phyloP scores from a whole-genome alignment of 2,113 vertebrate species.

The Origma solitaria region DNA sequence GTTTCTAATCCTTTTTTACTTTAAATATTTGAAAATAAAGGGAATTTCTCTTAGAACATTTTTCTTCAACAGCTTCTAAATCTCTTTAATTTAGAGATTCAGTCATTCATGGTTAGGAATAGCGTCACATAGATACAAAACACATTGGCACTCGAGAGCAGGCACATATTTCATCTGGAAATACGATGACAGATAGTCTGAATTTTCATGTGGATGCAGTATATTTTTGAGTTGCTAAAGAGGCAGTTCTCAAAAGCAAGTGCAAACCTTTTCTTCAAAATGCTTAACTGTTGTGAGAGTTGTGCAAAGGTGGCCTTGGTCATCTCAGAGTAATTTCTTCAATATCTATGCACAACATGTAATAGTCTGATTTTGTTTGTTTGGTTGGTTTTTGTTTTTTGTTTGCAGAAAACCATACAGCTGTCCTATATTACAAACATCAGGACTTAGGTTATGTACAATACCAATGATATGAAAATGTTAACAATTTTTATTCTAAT shows the following conservation, averaged over 20 bases:
- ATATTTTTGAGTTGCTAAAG: neutral
- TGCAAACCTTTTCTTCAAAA: neutral
- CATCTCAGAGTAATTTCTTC: neutral
- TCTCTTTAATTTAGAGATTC: neutral
- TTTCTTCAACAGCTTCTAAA: neutral
- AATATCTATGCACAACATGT: neutral
- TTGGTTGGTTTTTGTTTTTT: no score
- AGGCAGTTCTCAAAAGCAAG: neutral
- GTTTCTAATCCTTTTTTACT: neutral
- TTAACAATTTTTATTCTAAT: neutral
- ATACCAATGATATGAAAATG: neutral
- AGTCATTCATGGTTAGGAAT: neutral
- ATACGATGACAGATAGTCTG: neutral
- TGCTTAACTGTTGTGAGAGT: neutral
- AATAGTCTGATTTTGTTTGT: neutral
- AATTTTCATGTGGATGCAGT: neutral
- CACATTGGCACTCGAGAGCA: neutral
- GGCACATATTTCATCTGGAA: neutral
- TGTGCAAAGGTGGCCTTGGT: neutral
- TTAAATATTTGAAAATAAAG: neutral
- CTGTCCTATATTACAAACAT: neutral
- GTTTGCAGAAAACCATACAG: neutral
- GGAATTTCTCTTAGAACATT: neutral
- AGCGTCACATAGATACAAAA: neutral
- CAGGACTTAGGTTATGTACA: neutral